Evolutionary conservation across 2,797 vertebrate genomes (phyloP).

Genomic region (Sebastes trivittatus): DNA sequence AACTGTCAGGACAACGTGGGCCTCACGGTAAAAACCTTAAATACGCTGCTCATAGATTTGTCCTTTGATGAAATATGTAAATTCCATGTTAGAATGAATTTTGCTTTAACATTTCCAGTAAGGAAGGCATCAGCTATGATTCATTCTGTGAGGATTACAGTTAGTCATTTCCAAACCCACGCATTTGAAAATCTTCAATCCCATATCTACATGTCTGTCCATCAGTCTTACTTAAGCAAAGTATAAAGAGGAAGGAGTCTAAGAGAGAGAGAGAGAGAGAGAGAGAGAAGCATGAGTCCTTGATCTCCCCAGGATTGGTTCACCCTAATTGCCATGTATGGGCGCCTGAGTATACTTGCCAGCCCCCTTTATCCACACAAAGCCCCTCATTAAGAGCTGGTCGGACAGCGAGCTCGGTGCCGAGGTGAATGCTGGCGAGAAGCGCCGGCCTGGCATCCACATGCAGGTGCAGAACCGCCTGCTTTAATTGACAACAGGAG

Average conservation of each 20-base stretch:
- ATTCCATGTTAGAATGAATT: slow-evolving; percentile 26
- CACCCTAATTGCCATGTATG: slow-evolving; percentile 72
- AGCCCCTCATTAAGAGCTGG: slow-evolving; percentile 76
- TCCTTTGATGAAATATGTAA: slow-evolving; percentile 38
- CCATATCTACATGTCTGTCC: slow-evolving; percentile 36
- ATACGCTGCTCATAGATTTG: background rate
- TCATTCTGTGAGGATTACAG: slow-evolving; percentile 47
- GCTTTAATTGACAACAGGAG: slow-evolving; percentile 76
- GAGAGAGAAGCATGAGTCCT: slow-evolving; percentile 14
- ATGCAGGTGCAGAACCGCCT: slow-evolving; percentile 70
- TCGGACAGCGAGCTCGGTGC: slow-evolving; percentile 60
- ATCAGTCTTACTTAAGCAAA: slow-evolving; percentile 47
- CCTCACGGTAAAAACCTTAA: background rate
- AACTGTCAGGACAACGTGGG: background rate
- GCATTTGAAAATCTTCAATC: slow-evolving; percentile 27
- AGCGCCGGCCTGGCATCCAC: slow-evolving; percentile 54
- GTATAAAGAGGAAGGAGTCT: slow-evolving; percentile 9
- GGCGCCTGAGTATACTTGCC: slow-evolving; percentile 47
- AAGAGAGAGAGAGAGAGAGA: background rate
- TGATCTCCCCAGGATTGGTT: slow-evolving; percentile 59
- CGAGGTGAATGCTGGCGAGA: slow-evolving; percentile 66
- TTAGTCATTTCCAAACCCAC: slow-evolving; percentile 41
- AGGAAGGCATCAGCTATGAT: slow-evolving; percentile 28
- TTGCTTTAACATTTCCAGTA: slow-evolving; percentile 6
- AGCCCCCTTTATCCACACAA: slow-evolving; percentile 71